Conservation (phyloP, 2,888 invertebrate genomes). For the Portevinia maculata region DNA sequence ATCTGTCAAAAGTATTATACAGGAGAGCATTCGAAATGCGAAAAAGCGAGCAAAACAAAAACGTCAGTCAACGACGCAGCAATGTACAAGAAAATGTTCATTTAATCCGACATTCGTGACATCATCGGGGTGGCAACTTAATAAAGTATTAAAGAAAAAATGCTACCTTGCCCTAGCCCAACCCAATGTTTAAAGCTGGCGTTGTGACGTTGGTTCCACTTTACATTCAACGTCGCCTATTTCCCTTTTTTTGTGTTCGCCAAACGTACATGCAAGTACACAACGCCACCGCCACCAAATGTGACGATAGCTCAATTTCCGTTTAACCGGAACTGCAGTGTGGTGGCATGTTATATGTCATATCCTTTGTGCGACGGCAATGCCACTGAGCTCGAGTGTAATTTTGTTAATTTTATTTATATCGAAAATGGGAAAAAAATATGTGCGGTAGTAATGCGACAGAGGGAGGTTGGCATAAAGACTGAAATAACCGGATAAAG, state of each 20-base stretch:
- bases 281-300: conserved; percentile 46
- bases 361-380: conserved; percentile 62
- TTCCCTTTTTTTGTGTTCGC: conserved; percentile 9
- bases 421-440: conserved; percentile 23
- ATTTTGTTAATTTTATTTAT: conserved; percentile 72
- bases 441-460: conserved; percentile 2
- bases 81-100: conserved; percentile 43
- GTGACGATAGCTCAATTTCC: conserved; percentile 72
- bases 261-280: conserved; percentile 15
- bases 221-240: conserved; percentile 19
- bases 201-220: conserved; percentile 29
- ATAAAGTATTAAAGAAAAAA: conserved; percentile 23
- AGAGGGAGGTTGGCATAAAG: conserved; percentile 2
- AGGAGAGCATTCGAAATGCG: not conserved
- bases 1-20: conserved; percentile 20
- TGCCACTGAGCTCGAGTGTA: conserved; percentile 58
- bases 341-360: conserved; percentile 52
- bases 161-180: not conserved
- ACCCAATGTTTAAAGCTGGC: conserved; percentile 29
- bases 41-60: conserved; percentile 9
- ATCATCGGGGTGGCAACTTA: conserved; percentile 24
- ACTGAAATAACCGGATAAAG: not conserved
- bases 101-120: conserved; percentile 59
- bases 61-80: conserved; percentile 30
- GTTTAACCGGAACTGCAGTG: conserved; percentile 61